Evolutionary conservation across 2,113 vertebrate species (phyloP).

Genomic region (Lutjanus erythropterus): DNA sequence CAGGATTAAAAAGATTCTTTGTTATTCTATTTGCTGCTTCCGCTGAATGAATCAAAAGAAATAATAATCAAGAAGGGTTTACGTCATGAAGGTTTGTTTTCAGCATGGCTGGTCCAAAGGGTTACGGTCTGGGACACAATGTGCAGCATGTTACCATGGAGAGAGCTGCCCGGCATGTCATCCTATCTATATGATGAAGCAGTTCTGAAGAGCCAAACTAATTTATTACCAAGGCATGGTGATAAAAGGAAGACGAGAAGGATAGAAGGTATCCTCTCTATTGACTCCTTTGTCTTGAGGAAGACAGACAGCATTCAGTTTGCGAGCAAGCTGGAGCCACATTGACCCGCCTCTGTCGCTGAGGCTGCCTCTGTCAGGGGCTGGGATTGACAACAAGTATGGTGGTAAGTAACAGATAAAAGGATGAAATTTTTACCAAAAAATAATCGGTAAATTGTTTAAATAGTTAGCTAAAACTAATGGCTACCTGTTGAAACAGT

Average conservation of each 20-base stretch:
- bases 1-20: not conserved
- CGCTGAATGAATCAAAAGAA: conserved; percentile 8
- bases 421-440: too few species aligned
- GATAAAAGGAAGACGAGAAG: not conserved
- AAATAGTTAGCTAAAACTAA: too few species aligned
- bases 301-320: not conserved
- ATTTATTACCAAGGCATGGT: not conserved
- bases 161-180: not conserved
- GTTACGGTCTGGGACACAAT: not conserved
- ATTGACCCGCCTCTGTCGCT: not conserved
- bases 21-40: conserved; percentile 5
- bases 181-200: not conserved
- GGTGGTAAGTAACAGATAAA: too few species aligned
- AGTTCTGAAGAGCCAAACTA: not conserved
- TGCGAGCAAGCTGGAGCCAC: not conserved
- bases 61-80: not conserved
- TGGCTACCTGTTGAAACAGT: too few species aligned
- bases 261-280: not conserved
- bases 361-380: not conserved
- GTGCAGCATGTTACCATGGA: not conserved
- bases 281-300: too few species aligned
- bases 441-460: too few species aligned
- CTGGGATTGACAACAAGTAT: not conserved
- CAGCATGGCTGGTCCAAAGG: not conserved
- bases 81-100: not conserved